A percentile compares a stretch with the other conserved stretches of the same genome.
phyloP scores from a whole-genome alignment of 1,140 invertebrate genomes.

The Archegozetes longisetosus region DNA sequence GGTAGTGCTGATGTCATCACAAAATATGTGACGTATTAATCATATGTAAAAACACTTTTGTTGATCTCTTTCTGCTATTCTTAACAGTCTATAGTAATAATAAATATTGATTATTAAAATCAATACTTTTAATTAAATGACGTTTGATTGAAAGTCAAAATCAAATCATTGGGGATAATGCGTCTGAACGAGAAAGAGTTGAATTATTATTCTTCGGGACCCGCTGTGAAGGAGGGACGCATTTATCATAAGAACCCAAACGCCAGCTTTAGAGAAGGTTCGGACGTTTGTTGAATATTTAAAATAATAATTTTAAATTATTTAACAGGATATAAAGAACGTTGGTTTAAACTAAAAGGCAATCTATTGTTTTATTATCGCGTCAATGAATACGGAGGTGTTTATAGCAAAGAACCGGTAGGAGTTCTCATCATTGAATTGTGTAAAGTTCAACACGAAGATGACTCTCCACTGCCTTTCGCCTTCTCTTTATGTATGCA shows the following conservation, averaged over 20 bases:
- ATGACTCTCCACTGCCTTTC: conserved; percentile 40
- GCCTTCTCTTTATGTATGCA: conserved; percentile 33
- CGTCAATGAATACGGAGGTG: conserved; percentile 46
- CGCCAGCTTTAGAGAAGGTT: not conserved
- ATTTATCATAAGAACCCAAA: not conserved
- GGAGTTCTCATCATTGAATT: conserved; percentile 51
- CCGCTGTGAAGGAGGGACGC: not conserved
- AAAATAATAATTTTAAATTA: too few relatives aligned
- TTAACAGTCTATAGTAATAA: too few relatives aligned
- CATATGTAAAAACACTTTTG: too few relatives aligned
- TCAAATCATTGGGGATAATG: not conserved
- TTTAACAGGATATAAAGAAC: conserved; percentile 42
- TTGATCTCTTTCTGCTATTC: too few relatives aligned
- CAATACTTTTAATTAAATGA: too few relatives aligned
- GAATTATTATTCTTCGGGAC: not conserved
- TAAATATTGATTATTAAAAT: too few relatives aligned
- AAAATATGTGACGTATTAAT: too few relatives aligned
- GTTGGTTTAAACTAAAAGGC: conserved; percentile 50
- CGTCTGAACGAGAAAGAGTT: not conserved
- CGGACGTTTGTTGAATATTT: not conserved
- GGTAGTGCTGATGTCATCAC: too few relatives aligned
- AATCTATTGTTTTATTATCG: conserved; percentile 56
- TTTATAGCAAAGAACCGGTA: conserved; percentile 41
- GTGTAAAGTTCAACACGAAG: conserved; percentile 43
- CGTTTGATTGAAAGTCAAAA: too few relatives aligned